Evolutionary conservation across 2,888 invertebrate species (phyloP).

Genomic region (Synergus gifuensis): DNA sequence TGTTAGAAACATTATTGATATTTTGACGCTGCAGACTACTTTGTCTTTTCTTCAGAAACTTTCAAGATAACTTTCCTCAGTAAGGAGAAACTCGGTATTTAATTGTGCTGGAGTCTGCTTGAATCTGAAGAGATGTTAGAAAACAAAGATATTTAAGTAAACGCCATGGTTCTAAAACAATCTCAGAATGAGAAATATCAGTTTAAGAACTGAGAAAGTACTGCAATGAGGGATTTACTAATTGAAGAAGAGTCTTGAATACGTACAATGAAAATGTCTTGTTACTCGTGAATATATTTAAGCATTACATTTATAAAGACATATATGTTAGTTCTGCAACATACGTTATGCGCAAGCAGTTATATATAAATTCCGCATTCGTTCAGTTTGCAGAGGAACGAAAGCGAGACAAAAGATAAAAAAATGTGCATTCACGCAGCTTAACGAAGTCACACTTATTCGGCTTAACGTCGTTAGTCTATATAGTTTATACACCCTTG

Average conservation of each 20-base stretch:
- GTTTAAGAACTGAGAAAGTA: too few species aligned
- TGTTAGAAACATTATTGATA: too few species aligned
- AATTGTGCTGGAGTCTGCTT: too few species aligned
- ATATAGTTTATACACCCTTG: neutral
- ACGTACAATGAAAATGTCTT: neutral
- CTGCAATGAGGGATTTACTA: too few species aligned
- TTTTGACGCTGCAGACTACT: too few species aligned
- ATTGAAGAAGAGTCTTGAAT: neutral
- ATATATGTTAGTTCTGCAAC: neutral
- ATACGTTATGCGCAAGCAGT: constrained; percentile 31
- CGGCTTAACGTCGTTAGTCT: constrained; percentile 61
- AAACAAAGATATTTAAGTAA: too few species aligned
- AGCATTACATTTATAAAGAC: neutral
- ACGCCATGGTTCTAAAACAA: too few species aligned
- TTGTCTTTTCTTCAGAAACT: too few species aligned
- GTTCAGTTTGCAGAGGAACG: constrained; percentile 34
- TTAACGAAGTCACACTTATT: constrained; percentile 63
- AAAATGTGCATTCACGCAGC: constrained; percentile 50
- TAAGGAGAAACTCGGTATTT: too few species aligned
- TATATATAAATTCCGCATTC: constrained; percentile 42
- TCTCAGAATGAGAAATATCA: too few species aligned
- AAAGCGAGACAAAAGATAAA: constrained; percentile 44
- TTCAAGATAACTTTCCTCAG: too few species aligned
- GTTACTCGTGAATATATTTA: neutral
- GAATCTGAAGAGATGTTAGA: too few species aligned